These are phyloP conservation scores for Platalea minor DNA, from an alignment of 2,797 vertebrate species.

Conservation along the genomic window DNA sequence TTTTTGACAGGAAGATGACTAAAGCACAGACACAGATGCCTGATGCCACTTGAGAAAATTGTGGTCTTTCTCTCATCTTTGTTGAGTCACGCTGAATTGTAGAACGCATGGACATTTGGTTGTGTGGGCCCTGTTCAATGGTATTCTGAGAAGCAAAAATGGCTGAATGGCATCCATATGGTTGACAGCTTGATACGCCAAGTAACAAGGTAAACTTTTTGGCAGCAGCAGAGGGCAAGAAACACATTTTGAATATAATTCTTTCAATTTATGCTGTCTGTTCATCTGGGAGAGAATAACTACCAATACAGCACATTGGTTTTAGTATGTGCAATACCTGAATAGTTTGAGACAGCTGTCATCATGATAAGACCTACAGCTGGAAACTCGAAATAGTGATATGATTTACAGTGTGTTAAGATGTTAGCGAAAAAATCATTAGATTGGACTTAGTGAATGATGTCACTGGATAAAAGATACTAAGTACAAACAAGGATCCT, in stretches of 20 bases:
- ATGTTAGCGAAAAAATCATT: not conserved
- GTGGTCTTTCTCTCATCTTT: not conserved
- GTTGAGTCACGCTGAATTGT: conserved; percentile 35
- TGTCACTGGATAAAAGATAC: not conserved
- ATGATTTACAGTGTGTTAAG: not conserved
- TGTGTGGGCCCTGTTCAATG: conserved; percentile 58
- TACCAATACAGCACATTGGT: not conserved
- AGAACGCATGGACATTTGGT: conserved; percentile 69
- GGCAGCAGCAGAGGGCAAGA: conserved; percentile 42
- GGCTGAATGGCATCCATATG: conserved; percentile 71
- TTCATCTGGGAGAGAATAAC: not conserved
- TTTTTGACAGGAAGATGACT: not conserved
- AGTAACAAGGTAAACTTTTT: conserved; percentile 64
- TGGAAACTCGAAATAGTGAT: not conserved
- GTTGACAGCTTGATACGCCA: conserved; percentile 65
- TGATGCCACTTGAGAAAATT: not conserved
- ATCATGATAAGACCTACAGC: not conserved
- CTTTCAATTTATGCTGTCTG: not conserved
- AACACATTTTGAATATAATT: conserved; percentile 22
- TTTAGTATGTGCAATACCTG: not conserved
- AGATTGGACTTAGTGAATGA: not conserved
- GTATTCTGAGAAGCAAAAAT: conserved; percentile 49
- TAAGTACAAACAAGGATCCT: not conserved
- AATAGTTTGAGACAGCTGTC: not conserved
- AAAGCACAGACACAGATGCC: conserved; percentile 1